Evolutionary conservation across 2,888 invertebrate genomes (phyloP).

Genomic region (Mimachlamys varia): DNA sequence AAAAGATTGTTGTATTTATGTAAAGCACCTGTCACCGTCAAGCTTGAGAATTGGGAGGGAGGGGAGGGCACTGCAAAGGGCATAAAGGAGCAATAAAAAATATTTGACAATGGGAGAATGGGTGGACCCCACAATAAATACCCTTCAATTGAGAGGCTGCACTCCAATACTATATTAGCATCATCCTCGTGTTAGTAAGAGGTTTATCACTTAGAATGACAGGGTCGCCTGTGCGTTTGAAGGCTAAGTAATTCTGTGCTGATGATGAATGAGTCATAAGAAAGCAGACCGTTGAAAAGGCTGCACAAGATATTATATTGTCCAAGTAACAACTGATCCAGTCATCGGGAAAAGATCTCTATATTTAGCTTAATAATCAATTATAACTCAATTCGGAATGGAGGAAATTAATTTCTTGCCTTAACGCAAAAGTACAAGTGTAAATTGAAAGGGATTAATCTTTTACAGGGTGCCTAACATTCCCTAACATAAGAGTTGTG

Average conservation of each 20-base stretch:
- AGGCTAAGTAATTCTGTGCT: conserved; percentile 27
- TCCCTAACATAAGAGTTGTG: background rate
- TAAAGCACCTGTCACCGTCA: background rate
- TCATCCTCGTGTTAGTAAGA: background rate
- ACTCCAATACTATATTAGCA: conserved; percentile 25
- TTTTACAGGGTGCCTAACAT: conserved; percentile 15
- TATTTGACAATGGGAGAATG: conserved; percentile 1
- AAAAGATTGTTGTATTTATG: background rate
- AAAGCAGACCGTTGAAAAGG: background rate
- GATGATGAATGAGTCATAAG: conserved; percentile 29
- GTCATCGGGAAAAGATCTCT: background rate
- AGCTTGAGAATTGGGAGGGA: background rate
- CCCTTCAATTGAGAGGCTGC: conserved; percentile 26
- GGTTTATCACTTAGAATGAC: conserved; percentile 10
- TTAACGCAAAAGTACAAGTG: conserved; percentile 28
- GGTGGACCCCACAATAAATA: conserved; percentile 9
- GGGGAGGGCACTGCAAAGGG: background rate
- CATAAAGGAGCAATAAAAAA: background rate
- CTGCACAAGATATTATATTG: conserved; percentile 34
- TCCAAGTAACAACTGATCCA: background rate
- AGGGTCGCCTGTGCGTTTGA: conserved; percentile 33
- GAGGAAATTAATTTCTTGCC: conserved; percentile 23
- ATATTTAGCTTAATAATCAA: conserved; percentile 36
- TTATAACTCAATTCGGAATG: conserved; percentile 19
- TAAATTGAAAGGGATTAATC: conserved; percentile 21